phyloP scores from a whole-genome alignment of 2,888 invertebrate genomes.

The Ectobius pallidus region DNA sequence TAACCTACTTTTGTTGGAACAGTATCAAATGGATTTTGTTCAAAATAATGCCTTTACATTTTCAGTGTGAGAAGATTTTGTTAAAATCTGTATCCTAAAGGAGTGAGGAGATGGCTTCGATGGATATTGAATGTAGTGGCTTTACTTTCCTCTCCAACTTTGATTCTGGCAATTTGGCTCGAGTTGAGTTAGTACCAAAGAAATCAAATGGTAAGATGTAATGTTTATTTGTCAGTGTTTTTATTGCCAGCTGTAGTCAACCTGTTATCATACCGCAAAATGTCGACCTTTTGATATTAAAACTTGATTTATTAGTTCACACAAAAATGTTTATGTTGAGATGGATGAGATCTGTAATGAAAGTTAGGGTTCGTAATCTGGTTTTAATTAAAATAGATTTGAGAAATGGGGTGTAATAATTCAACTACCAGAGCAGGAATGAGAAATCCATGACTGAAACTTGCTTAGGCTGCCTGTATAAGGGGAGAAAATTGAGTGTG shows the following conservation, averaged over 20 bases:
- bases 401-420: too few relatives aligned
- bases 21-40: background rate
- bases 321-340: too few relatives aligned
- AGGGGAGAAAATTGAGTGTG: too few relatives aligned
- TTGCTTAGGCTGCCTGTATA: too few relatives aligned
- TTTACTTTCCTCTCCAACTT: slow-evolving; percentile 86
- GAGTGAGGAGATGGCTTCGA: background rate
- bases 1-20: slow-evolving; percentile 10
- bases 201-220: slow-evolving; percentile 62
- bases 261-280: background rate
- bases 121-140: slow-evolving; percentile 64
- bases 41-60: background rate
- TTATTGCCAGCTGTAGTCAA: background rate
- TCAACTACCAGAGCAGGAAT: too few relatives aligned
- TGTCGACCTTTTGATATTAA: background rate
- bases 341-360: too few relatives aligned
- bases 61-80: background rate
- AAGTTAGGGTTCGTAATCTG: too few relatives aligned
- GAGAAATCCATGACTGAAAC: too few relatives aligned
- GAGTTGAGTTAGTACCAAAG: slow-evolving; percentile 74
- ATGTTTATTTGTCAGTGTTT: background rate
- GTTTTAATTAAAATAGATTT: too few relatives aligned
- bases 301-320: too few relatives aligned
- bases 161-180: slow-evolving; percentile 88
- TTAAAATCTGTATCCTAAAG: too few relatives aligned